Evolutionary conservation across 2,113 vertebrate genomes (phyloP), one percentile per base, ranked within the genome.

Genomic region (Marmota flaviventris): DNA sequence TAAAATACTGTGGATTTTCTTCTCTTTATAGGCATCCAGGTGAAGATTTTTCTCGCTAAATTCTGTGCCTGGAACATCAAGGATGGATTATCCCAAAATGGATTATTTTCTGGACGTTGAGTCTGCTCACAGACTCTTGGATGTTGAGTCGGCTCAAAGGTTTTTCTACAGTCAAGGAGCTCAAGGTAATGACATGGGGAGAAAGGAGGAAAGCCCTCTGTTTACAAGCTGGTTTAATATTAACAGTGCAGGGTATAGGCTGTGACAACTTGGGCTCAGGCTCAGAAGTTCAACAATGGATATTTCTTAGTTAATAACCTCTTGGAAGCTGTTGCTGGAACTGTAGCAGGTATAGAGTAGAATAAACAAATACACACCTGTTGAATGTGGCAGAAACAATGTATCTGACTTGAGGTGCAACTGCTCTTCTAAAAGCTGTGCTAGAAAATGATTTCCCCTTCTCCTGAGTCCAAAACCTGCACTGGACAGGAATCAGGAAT

Each of bases 131-230:
- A 99, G 99, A 94, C 98, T 99, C 97, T 85, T 99, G 98, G 99
- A 99, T 97, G 98, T 99, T 0, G 99, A 99, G 86, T 98, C 98
- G 24, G 99, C 99, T 97, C 99, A 99, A 42, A 98, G 99, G 95
- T 98, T 99, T 97, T 99, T 99, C 97, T 99, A 99, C 95, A 99
- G 98, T 87, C 99, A 99, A 98, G 99, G 99, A 97, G 99, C 99
- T 94, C 99, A 99, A 99, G 99, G 99, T 99, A 99, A 98, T 95
- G 94, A 89, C 94, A 48, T 32, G 34, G 51, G 63, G 77, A 42
- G 75, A 32, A 45, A 67, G 76, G 85, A 82, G 56, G 85, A 94
- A 92, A 95, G 4, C 37, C 89, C 89, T 79, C 70, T 12, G 2
- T 27, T 24, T 81, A 27, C 18, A 5, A 5, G 34, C 32, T 51